Conservation (phyloP, 2,888 invertebrate genomes). For the Noctua comes region DNA sequence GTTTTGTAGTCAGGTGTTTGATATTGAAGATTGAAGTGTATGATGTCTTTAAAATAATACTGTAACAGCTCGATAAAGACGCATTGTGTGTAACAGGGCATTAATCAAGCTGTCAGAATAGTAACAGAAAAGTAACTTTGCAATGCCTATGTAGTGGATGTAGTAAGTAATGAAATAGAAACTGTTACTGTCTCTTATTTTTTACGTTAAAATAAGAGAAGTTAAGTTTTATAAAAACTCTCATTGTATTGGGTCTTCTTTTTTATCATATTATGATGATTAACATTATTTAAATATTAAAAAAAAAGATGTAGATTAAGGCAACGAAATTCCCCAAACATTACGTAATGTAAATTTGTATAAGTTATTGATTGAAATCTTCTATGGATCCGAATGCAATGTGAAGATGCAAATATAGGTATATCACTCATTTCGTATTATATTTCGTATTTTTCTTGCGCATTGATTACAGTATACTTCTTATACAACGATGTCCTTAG, state of each 20-base stretch:
- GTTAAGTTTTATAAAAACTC: too few relatives aligned
- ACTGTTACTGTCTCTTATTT: background rate
- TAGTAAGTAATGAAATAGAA: background rate
- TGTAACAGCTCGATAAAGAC: background rate
- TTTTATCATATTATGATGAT: too few relatives aligned
- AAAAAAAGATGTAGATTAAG: background rate
- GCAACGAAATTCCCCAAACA: background rate
- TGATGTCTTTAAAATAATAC: background rate
- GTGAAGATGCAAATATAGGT: too few relatives aligned
- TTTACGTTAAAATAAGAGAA: too few relatives aligned
- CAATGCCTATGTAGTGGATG: background rate
- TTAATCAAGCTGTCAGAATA: background rate
- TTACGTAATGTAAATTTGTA: background rate
- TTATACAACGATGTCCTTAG: background rate
- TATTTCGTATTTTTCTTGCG: background rate
- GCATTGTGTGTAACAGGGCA: background rate
- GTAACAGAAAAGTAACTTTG: background rate
- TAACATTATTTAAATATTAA: too few relatives aligned
- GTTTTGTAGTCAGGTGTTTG: conserved; percentile 1
- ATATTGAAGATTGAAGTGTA: background rate
- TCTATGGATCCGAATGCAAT: background rate
- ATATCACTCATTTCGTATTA: too few relatives aligned
- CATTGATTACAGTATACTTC: background rate
- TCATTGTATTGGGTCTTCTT: too few relatives aligned
- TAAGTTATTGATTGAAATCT: background rate